Base-by-base conservation (phyloP, 2,113 vertebrate species). In the Callipepla californica region DNA sequence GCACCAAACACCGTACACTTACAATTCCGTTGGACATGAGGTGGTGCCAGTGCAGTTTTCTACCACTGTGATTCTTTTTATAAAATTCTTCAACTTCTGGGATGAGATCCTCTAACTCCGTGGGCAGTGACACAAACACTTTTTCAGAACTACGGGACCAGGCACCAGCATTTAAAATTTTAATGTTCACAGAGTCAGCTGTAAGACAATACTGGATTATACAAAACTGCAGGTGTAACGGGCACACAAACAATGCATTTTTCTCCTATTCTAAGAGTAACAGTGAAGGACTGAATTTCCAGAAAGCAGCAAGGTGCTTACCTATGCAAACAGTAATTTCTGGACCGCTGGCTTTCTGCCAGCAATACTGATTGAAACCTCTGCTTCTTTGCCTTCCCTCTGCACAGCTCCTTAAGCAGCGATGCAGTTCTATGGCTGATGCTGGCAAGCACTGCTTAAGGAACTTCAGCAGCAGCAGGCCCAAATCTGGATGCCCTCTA, bases 1-100 rank as follows among this genome's bases (percentile, higher is more conserved):
- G 78, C 6, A 61, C 18, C 5, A 2, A 90, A 81, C 85, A 34
- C 18, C 4, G 45, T n/a, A 89, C 76, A 98, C 99, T 98, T 97
- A 99, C 99, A 95, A 99, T 99, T 98, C 99, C 99, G 79, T 99
- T 99, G 90, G 99, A 99, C 99, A 99, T 99, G 93, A 99, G 99
- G 96, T 99, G 99, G 87, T 99, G 99, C 99, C 99, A 99, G 96
- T 99, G 99, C 50, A 99, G 98, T 95, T 99, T 99, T 96, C 99
- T 98, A 95, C 99, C 99, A 51, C 99, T 99, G 97, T 99, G 99
- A 97, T 99, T 99, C 98, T 99, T 99, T 97, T 99, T 99, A 94
- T 99, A 99, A 94, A 99, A 99, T 90, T 99, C 99, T 96, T 99
- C 99, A 16, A 99, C 99, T 97, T 99, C 99, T 15, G 99, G 99